Conservation (phyloP, 1,140 invertebrate genomes). For the Colletes gigas region DNA sequence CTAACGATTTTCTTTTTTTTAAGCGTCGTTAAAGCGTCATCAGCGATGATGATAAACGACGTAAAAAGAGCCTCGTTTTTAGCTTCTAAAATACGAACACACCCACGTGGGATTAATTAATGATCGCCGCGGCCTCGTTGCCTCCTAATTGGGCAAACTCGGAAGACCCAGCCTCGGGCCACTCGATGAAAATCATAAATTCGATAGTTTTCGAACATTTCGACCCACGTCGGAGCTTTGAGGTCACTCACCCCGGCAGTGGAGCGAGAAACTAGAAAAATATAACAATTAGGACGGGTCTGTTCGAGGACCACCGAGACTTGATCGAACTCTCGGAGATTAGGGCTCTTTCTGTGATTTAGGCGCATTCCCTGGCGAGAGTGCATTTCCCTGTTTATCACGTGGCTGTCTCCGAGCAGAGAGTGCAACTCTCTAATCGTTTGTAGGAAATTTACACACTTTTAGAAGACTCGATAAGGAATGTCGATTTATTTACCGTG, state of each 20-base stretch:
- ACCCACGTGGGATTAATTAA: slow-evolving; percentile 45
- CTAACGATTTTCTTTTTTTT: slow-evolving; percentile 12
- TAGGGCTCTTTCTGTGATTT: neutral
- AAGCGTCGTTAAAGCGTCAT: slow-evolving; percentile 13
- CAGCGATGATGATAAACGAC: slow-evolving; percentile 27
- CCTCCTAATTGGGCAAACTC: slow-evolving; percentile 33
- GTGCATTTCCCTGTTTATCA: slow-evolving; percentile 6
- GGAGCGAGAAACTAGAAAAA: too few species aligned
- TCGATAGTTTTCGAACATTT: neutral
- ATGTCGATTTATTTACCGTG: neutral
- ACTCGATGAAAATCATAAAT: slow-evolving; percentile 11
- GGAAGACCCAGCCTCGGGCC: neutral
- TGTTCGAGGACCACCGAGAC: neutral
- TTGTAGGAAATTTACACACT: neutral
- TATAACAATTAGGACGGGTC: too few species aligned
- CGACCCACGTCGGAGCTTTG: neutral
- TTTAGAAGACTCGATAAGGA: neutral
- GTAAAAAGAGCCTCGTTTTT: slow-evolving; percentile 3
- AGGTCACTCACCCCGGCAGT: too few species aligned
- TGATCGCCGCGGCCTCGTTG: slow-evolving; percentile 21
- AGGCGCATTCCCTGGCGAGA: neutral
- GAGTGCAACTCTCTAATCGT: slow-evolving; percentile 9
- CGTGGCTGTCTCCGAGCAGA: too few species aligned
- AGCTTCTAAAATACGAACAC: neutral
- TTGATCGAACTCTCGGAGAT: neutral